These are phyloP conservation scores for Dermolepida albohirtum DNA, from an alignment of 2,888 invertebrate genomes.

Conservation along the genomic window DNA sequence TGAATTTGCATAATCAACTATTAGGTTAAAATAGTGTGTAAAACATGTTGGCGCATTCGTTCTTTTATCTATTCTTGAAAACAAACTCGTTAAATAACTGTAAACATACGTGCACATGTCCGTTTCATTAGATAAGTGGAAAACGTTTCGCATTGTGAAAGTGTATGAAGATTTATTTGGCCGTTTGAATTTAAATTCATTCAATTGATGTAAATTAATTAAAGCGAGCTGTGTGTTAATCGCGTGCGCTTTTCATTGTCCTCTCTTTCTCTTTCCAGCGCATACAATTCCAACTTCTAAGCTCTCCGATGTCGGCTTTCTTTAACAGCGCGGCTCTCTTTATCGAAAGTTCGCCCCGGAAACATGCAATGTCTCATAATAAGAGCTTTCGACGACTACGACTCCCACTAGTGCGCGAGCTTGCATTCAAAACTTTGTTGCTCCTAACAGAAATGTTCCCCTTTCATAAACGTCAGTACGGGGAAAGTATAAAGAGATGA, in stretches of 20 bases:
- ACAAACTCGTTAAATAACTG: too few relatives aligned
- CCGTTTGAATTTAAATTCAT: slow-evolving; percentile 41
- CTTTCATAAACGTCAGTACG: slow-evolving; percentile 38
- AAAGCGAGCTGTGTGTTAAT: slow-evolving; percentile 40
- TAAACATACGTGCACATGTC: too few relatives aligned
- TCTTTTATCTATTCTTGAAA: too few relatives aligned
- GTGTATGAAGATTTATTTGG: slow-evolving; percentile 38
- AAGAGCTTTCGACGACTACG: slow-evolving; percentile 39
- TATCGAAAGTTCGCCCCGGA: slow-evolving; percentile 39
- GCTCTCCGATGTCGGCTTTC: slow-evolving; percentile 35
- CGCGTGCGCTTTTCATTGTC: slow-evolving; percentile 39
- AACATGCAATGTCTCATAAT: slow-evolving; percentile 42
- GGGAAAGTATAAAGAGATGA: slow-evolving; percentile 1
- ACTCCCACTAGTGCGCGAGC: slow-evolving; percentile 23
- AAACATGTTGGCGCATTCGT: too few relatives aligned
- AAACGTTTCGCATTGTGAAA: slow-evolving; percentile 25
- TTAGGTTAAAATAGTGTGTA: too few relatives aligned
- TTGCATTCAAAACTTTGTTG: slow-evolving; percentile 41
- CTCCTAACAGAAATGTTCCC: slow-evolving; percentile 39
- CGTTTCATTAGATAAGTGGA: slow-evolving; percentile 19
- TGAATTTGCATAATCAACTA: too few relatives aligned
- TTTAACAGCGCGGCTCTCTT: slow-evolving; percentile 34
- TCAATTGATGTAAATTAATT: slow-evolving; percentile 41
- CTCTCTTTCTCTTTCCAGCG: slow-evolving; percentile 17
- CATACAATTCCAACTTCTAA: slow-evolving; percentile 17